Evolutionary conservation across 2,797 vertebrate species (phyloP).

Genomic region (Hemibagrus guttatus): DNA sequence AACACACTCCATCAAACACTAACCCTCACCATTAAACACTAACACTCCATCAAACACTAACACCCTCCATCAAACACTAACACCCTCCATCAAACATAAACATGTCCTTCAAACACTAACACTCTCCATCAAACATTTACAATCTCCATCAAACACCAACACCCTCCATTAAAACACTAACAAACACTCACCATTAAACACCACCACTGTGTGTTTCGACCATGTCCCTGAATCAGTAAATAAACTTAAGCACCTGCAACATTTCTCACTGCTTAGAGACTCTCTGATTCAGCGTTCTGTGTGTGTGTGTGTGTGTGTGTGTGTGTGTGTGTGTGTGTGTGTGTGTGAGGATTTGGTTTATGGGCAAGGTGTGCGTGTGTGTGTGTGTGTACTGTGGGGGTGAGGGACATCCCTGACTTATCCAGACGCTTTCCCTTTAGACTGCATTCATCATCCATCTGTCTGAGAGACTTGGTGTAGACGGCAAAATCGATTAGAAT

Average conservation of each 20-base stretch:
- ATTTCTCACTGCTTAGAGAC: neutral
- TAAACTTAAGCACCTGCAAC: slow-evolving; percentile 5
- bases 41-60: neutral
- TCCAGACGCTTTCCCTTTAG: slow-evolving; percentile 84
- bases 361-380: slow-evolving; percentile 12
- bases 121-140: too few species aligned
- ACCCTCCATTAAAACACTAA: neutral
- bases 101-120: neutral
- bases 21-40: neutral
- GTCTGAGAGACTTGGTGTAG: slow-evolving; percentile 82
- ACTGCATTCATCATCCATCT: slow-evolving; percentile 91
- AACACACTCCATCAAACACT: neutral
- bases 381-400: slow-evolving; percentile 52
- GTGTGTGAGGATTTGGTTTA: slow-evolving; percentile 42
- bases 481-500: slow-evolving; percentile 84
- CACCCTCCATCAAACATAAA: neutral
- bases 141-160: too few species aligned
- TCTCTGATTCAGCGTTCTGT: neutral
- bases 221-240: neutral
- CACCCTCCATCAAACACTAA: neutral
- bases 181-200: neutral
- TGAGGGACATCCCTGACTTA: slow-evolving; percentile 79
- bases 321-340: neutral
- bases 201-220: neutral
- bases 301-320: neutral